Conservation (phyloP, 2,113 vertebrate genomes). For the Cranoglanis bouderius region DNA sequence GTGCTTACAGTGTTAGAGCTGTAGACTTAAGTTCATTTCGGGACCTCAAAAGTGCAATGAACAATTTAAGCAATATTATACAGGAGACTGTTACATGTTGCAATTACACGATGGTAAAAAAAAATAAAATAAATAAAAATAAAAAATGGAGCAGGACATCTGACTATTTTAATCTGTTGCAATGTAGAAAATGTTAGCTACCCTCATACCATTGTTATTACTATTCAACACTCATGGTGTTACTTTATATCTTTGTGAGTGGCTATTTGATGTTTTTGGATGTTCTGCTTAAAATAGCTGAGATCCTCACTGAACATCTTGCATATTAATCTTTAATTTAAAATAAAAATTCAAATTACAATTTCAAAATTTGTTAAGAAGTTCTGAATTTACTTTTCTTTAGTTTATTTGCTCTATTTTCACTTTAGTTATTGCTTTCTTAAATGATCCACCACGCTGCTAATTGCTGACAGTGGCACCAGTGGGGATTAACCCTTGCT, state of each 20-base stretch:
- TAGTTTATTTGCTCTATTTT: background rate
- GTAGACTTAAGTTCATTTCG: constrained; percentile 32
- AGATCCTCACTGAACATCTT: background rate
- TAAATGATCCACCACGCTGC: background rate
- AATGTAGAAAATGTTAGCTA: background rate
- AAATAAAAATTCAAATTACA: background rate
- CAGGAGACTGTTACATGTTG: background rate
- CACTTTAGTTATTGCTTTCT: background rate
- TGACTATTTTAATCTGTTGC: too few relatives aligned
- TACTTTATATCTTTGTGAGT: background rate
- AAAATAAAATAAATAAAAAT: too few relatives aligned
- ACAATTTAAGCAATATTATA: constrained; percentile 27
- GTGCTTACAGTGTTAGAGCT: constrained; percentile 29
- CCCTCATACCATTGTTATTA: background rate
- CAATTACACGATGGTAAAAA: background rate
- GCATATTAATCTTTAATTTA: background rate
- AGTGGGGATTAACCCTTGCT: background rate
- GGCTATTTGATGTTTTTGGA: background rate
- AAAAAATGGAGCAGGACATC: too few relatives aligned
- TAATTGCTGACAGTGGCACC: background rate
- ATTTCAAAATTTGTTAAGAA: background rate
- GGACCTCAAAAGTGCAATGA: constrained; percentile 19
- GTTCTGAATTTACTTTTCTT: background rate
- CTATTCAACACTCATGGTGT: background rate
- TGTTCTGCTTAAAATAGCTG: background rate